phyloP scores from a whole-genome alignment of 2,113 vertebrate species.

The Girardinichthys multiradiatus region DNA sequence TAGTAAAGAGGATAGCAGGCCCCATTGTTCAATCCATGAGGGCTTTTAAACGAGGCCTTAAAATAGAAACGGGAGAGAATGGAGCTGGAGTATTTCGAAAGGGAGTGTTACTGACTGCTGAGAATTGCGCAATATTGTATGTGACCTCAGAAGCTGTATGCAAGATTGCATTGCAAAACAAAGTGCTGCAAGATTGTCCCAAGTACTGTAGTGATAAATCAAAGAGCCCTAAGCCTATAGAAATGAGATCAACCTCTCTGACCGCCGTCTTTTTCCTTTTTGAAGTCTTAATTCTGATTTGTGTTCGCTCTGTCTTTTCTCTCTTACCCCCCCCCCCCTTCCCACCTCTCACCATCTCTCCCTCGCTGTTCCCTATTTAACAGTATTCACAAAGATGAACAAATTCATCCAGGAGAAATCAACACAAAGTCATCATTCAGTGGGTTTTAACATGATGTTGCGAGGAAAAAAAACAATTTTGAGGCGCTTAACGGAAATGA shows the following conservation, averaged over 20 bases:
- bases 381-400: constrained; percentile 92
- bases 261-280: constrained; percentile 61
- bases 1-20: constrained; percentile 44
- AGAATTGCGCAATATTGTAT: constrained; percentile 67
- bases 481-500: constrained; percentile 89
- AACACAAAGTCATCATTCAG: constrained; percentile 68
- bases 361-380: constrained; percentile 86
- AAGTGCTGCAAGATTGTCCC: constrained; percentile 63
- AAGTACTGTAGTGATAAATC: constrained; percentile 64
- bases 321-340: constrained; percentile 47
- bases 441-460: constrained; percentile 80
- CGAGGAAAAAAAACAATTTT: constrained; percentile 64
- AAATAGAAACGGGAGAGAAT: constrained; percentile 52
- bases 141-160: constrained; percentile 58
- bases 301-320: constrained; percentile 73
- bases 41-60: constrained; percentile 75
- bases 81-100: constrained; percentile 50
- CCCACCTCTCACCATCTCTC: constrained; percentile 39
- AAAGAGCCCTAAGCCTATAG: constrained; percentile 55
- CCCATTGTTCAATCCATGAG: constrained; percentile 56
- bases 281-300: constrained; percentile 85
- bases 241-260: constrained; percentile 49
- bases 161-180: constrained; percentile 49
- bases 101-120: constrained; percentile 56
- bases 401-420: constrained; percentile 82